phyloP scores from a whole-genome alignment of 2,888 invertebrate species.

The Imbricaverruca yamaguchii region DNA sequence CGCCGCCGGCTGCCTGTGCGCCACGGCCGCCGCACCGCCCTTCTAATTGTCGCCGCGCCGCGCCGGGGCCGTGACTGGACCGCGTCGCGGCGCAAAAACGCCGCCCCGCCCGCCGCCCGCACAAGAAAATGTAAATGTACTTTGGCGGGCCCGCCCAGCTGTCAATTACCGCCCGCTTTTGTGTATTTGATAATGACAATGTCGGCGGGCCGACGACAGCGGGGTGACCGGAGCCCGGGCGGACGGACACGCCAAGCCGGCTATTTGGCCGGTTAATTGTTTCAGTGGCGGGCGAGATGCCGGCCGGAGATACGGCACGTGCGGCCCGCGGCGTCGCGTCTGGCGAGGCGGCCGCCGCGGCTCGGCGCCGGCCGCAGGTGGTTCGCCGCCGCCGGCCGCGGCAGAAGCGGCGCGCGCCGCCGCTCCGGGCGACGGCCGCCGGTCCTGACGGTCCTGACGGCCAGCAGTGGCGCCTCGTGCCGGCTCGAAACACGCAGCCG shows the following conservation, averaged over 20 bases:
- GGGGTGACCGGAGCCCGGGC: not conserved
- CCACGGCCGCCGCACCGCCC: not conserved
- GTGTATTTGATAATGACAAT: slow-evolving; percentile 14
- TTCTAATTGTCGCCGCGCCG: not conserved
- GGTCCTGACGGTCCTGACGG: not conserved
- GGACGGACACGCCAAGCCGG: not conserved
- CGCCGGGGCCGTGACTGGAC: not conserved
- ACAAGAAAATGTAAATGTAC: slow-evolving; percentile 18
- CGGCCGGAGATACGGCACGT: slow-evolving; percentile 3
- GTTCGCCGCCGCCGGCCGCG: not conserved
- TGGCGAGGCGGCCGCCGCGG: not conserved
- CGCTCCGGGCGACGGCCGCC: not conserved
- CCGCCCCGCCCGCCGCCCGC: not conserved
- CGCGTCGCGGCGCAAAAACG: not conserved
- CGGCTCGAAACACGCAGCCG: not conserved
- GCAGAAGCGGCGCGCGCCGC: not conserved
- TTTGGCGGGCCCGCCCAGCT: not conserved
- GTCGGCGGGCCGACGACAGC: not conserved
- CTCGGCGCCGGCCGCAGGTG: not conserved
- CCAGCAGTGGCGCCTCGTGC: not conserved
- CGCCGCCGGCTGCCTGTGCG: not conserved
- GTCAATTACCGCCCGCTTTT: slow-evolving; percentile 1
- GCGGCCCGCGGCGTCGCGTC: not conserved
- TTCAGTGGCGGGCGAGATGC: not conserved
- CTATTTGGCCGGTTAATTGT: slow-evolving; percentile 13